Evolutionary conservation across 23 tunicate species (phyloP).

Genomic region (Phallusia fumigata): DNA sequence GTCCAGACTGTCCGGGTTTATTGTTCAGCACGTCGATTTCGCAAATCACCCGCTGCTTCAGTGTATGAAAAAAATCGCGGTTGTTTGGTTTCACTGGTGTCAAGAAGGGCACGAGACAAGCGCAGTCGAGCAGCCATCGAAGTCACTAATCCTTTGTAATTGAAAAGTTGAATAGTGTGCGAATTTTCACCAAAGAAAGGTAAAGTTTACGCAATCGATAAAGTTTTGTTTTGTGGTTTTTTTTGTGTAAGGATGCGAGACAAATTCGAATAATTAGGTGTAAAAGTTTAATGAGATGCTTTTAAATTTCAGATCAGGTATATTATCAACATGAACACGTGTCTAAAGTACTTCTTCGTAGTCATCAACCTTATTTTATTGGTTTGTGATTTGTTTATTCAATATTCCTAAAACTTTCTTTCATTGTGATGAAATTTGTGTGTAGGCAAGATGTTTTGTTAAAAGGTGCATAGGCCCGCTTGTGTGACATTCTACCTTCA

Average conservation of each 20-base stretch:
- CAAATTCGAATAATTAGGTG: too few species aligned
- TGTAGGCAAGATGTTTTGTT: too few species aligned
- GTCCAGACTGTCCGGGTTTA: neutral
- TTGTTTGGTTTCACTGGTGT: neutral
- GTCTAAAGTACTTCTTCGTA: neutral
- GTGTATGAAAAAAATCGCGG: neutral
- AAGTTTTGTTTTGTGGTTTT: too few species aligned
- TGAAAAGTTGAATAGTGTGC: neutral
- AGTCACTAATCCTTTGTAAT: neutral
- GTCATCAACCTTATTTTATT: neutral
- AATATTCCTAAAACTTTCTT: too few species aligned
- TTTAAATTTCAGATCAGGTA: too few species aligned
- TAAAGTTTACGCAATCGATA: too few species aligned
- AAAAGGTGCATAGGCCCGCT: too few species aligned
- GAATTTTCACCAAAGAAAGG: neutral
- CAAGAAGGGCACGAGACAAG: neutral
- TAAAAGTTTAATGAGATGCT: too few species aligned
- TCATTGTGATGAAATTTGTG: too few species aligned
- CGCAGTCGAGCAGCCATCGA: neutral
- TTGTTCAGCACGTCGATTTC: neutral
- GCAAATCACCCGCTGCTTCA: slow-evolving; percentile 2
- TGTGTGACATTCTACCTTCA: too few species aligned
- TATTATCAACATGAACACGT: neutral
- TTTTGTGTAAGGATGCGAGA: too few species aligned
- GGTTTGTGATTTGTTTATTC: neutral